Conservation (phyloP, 2,888 invertebrate genomes). For the Caenorhabditis drosophilae region DNA sequence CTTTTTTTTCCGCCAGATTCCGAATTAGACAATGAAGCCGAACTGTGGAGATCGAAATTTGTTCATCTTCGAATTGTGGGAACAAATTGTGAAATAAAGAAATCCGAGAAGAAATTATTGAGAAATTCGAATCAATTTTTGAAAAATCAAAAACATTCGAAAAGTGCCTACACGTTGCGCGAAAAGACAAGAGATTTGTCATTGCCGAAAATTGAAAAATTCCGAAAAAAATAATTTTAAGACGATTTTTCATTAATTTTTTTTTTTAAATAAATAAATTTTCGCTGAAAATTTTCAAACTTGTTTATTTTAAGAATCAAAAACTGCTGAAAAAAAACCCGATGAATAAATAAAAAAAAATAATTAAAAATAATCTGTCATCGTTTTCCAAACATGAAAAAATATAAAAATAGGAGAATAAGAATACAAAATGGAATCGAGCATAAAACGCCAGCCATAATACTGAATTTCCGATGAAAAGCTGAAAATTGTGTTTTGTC, state of each 20-base stretch:
- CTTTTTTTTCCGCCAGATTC: too few species aligned
- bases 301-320: too few species aligned
- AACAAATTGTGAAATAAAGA: not conserved
- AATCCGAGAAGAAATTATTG: too few species aligned
- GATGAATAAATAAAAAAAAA: too few species aligned
- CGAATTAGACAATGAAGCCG: not conserved
- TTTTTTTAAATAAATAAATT: not conserved
- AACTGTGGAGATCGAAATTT: not conserved
- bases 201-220: not conserved
- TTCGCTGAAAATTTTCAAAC: not conserved
- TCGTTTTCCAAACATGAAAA: conserved; percentile 39
- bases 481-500: conserved; percentile 5
- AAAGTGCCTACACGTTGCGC: not conserved
- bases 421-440: conserved; percentile 33
- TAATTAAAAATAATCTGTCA: too few species aligned
- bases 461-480: conserved; percentile 20
- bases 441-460: conserved; percentile 33
- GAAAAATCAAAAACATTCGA: not conserved
- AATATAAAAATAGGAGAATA: conserved; percentile 29
- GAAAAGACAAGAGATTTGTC: not conserved
- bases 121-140: too few species aligned
- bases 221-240: not conserved
- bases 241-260: not conserved
- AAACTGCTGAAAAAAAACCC: too few species aligned
- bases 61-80: not conserved